phyloP scores from a whole-genome alignment of 1,140 invertebrate genomes.

The Drosophila pallidifrons region DNA sequence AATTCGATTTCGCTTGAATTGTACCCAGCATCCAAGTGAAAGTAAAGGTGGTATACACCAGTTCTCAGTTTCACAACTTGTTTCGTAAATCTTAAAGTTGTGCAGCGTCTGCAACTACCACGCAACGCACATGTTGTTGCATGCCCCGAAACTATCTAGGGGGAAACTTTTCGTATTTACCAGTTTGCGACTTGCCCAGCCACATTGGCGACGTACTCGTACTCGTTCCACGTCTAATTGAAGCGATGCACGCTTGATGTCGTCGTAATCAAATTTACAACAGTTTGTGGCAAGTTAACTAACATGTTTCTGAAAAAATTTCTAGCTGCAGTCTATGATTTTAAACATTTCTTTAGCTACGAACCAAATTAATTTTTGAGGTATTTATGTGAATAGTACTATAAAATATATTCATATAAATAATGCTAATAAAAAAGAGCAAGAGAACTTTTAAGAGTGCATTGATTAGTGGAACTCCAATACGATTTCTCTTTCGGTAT shows the following conservation, averaged over 20 bases:
- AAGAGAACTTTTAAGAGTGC: no score
- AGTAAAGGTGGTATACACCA: not conserved
- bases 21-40: not conserved
- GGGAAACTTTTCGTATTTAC: not conserved
- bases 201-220: not conserved
- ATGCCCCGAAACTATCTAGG: not conserved
- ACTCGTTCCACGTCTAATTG: conserved; percentile 21
- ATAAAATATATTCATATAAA: no score
- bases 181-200: conserved; percentile 1
- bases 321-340: not conserved
- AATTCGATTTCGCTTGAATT: conserved; percentile 53
- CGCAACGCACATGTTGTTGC: conserved; percentile 10
- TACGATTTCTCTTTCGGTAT: not conserved
- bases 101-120: not conserved
- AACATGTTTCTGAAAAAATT: conserved; percentile 15
- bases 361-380: not conserved
- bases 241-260: conserved; percentile 16
- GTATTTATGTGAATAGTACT: no score
- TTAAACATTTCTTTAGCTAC: not conserved
- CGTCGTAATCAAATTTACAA: conserved; percentile 33
- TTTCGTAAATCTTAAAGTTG: not conserved
- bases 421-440: no score
- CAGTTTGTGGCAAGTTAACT: conserved; percentile 15
- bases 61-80: not conserved
- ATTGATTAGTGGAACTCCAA: no score